Evolutionary conservation across 2,797 vertebrate genomes (phyloP).

Genomic region (Kryptolebias ocellatus): DNA sequence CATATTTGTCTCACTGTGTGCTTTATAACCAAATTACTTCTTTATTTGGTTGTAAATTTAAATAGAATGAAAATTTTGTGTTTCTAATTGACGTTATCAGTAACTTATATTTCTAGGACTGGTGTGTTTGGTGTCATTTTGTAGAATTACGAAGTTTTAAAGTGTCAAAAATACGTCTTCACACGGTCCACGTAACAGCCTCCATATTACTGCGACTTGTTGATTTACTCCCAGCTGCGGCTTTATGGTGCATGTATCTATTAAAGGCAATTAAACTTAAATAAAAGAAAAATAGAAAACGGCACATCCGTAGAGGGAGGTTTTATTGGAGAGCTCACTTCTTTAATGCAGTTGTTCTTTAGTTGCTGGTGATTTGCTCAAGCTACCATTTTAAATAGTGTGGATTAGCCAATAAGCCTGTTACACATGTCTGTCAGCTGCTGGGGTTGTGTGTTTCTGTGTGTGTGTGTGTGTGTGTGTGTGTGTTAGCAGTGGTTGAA

Average conservation of each 20-base stretch:
- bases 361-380: constrained; percentile 50
- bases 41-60: constrained; percentile 65
- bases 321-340: constrained; percentile 5
- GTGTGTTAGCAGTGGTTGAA: constrained; percentile 22
- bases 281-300: too few species aligned
- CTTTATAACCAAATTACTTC: constrained; percentile 62
- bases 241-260: too few species aligned
- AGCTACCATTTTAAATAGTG: constrained; percentile 50
- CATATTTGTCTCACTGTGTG: constrained; percentile 34
- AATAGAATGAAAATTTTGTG: constrained; percentile 37
- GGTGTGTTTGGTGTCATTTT: not conserved
- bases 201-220: not conserved
- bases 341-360: constrained; percentile 32
- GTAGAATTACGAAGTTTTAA: not conserved
- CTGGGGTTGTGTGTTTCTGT: constrained; percentile 24
- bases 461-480: constrained; percentile 10
- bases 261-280: too few species aligned
- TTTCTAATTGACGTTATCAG: constrained; percentile 21
- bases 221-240: not conserved
- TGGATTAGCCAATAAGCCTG: constrained; percentile 65
- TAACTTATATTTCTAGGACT: not conserved
- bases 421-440: constrained; percentile 45
- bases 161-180: not conserved
- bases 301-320: not conserved
- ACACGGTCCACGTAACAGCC: not conserved